phyloP scores from a whole-genome alignment of 2,113 vertebrate species.

The Camelus bactrianus region DNA sequence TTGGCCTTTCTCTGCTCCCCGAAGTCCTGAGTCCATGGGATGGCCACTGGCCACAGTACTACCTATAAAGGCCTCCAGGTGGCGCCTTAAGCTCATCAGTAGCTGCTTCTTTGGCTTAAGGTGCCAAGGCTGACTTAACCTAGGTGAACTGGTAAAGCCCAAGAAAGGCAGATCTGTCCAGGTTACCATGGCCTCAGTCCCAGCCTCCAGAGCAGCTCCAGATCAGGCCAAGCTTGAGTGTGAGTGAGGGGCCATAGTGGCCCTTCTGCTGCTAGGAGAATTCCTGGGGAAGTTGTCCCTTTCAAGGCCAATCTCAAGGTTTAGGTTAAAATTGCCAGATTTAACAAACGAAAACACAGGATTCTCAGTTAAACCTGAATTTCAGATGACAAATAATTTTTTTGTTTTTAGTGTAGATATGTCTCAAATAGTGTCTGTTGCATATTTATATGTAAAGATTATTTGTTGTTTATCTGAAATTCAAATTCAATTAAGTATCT shows the following conservation, averaged over 20 bases:
- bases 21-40: not conserved
- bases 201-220: not conserved
- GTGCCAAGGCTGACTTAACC: not conserved
- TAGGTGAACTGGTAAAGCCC: not conserved
- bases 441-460: not conserved
- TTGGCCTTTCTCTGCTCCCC: not conserved
- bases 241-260: not conserved
- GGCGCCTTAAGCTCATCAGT: constrained; percentile 50
- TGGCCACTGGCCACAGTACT: not conserved
- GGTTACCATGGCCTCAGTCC: not conserved
- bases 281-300: not conserved
- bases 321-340: not conserved
- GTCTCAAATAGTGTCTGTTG: not conserved
- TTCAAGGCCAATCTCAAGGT: not conserved
- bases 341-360: constrained; percentile 46
- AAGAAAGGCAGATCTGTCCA: not conserved
- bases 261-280: not conserved
- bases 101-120: not conserved
- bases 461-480: not conserved
- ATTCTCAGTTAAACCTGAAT: constrained; percentile 14
- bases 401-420: not conserved
- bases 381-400: constrained; percentile 35
- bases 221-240: not conserved
- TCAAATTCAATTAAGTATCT: not conserved
- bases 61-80: constrained; percentile 30